These are phyloP conservation scores for Nothobranchius kuhntae DNA, from an alignment of 2,113 vertebrate genomes.

Conservation along the genomic window DNA sequence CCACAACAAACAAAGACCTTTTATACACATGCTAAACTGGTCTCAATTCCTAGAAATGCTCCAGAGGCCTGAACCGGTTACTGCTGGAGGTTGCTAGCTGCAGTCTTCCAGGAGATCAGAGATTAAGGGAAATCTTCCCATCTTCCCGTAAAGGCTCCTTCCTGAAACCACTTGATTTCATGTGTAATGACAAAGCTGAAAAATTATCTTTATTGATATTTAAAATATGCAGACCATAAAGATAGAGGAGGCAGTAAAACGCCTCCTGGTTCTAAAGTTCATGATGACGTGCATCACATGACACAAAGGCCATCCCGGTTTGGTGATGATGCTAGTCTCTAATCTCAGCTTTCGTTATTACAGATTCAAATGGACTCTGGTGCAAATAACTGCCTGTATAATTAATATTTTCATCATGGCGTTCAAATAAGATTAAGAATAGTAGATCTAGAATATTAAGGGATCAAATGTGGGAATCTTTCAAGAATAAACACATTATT, in stretches of 20 bases:
- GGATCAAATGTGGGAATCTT: no score
- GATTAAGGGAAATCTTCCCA: conserved; percentile 33
- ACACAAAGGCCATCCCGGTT: conserved; percentile 61
- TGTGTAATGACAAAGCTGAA: conserved; percentile 61
- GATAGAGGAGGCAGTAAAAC: conserved; percentile 74
- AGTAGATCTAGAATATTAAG: background rate
- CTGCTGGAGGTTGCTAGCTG: conserved; percentile 15
- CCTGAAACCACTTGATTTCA: conserved; percentile 48
- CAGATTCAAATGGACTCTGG: background rate
- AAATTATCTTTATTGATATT: conserved; percentile 79
- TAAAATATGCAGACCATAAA: conserved; percentile 79
- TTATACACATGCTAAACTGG: conserved; percentile 44
- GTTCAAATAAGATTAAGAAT: background rate
- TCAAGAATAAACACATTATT: no score
- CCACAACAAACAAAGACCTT: conserved; percentile 60
- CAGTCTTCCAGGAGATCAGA: conserved; percentile 14
- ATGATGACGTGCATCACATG: conserved; percentile 60
- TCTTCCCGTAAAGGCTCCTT: conserved; percentile 10
- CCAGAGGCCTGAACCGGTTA: conserved; percentile 7
- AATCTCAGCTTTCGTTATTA: conserved; percentile 61
- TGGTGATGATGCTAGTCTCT: conserved; percentile 28
- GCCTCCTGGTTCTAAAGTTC: conserved; percentile 76
- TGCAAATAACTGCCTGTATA: no score
- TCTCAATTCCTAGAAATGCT: conserved; percentile 34
- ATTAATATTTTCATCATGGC: background rate